A percentile compares a stretch with the other conserved stretches of the same genome.
Evolutionary conservation across 2,888 invertebrate genomes (phyloP).

Genomic region (Tortricodes alternella): DNA sequence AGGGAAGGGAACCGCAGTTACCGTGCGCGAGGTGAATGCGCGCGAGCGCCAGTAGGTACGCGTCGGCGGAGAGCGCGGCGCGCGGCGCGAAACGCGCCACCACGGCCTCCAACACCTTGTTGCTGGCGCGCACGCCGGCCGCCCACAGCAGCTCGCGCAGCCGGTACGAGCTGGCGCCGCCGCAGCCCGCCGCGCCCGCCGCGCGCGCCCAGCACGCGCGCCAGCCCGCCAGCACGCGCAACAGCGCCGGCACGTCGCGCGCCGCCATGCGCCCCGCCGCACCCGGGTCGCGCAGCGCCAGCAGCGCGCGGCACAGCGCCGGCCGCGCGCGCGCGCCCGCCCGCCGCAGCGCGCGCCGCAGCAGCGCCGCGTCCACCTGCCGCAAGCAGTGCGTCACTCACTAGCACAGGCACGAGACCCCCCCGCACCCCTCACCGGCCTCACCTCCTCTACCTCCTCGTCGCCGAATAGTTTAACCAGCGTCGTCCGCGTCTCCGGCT

Average conservation of each 20-base stretch:
- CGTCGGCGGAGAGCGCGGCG: constrained; percentile 81
- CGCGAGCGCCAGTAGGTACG: constrained; percentile 83
- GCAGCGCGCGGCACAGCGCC: constrained; percentile 85
- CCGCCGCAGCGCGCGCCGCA: constrained; percentile 78
- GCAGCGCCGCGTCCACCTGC: constrained; percentile 38
- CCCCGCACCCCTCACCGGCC: background rate
- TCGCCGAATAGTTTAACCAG: constrained; percentile 38
- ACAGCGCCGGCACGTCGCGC: constrained; percentile 83
- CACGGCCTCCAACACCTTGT: constrained; percentile 88
- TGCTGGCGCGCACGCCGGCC: constrained; percentile 85
- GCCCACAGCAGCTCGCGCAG: constrained; percentile 86
- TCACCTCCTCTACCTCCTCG: constrained; percentile 43
- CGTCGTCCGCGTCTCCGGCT: constrained; percentile 38
- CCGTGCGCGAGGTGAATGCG: constrained; percentile 65
- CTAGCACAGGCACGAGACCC: no score
- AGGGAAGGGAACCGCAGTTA: no score
- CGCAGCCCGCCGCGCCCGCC: constrained; percentile 26
- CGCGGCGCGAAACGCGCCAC: constrained; percentile 86
- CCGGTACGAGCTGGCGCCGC: constrained; percentile 66
- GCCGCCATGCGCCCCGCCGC: constrained; percentile 84
- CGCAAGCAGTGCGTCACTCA: background rate
- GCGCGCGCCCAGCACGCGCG: constrained; percentile 35
- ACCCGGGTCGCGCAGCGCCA: constrained; percentile 86
- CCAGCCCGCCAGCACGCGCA: constrained; percentile 80
- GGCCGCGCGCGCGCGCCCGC: constrained; percentile 78